Percentiles rank a stretch among this genome's conserved stretches.
phyloP scores from a whole-genome alignment of 2,888 invertebrate genomes.

The Lampropteryx suffumata region DNA sequence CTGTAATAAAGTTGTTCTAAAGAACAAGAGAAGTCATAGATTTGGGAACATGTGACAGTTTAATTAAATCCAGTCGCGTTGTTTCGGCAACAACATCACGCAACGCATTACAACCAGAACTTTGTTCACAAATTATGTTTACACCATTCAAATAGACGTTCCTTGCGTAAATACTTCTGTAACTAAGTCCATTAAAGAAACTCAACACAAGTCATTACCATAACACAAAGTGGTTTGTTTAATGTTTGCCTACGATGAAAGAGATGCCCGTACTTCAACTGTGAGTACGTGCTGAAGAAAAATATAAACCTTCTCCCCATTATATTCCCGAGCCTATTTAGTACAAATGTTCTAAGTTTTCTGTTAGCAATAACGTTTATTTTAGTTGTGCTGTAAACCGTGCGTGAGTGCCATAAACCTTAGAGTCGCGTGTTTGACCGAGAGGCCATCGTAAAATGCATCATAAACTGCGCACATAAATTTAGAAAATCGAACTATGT shows the following conservation, averaged over 20 bases:
- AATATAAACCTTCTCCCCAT: conserved; percentile 35
- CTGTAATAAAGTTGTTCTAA: conserved; percentile 17
- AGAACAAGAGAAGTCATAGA: conserved; percentile 28
- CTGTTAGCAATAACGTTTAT: conserved; percentile 48
- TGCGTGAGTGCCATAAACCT: conserved; percentile 67
- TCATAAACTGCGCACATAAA: conserved; percentile 71
- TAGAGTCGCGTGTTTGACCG: conserved; percentile 74
- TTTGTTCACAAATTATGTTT: conserved; percentile 77
- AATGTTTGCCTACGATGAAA: conserved; percentile 56
- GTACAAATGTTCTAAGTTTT: conserved; percentile 38
- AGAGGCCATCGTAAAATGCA: conserved; percentile 73
- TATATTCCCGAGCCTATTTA: conserved; percentile 38
- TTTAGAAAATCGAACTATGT: conserved; percentile 63
- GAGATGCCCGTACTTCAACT: conserved; percentile 42
- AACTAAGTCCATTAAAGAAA: conserved; percentile 75
- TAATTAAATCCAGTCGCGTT: conserved; percentile 65
- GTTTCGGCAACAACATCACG: conserved; percentile 61
- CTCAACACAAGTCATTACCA: conserved; percentile 70
- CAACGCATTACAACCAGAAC: conserved; percentile 69
- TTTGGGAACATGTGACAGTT: conserved; percentile 54
- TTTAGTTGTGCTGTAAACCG: conserved; percentile 63
- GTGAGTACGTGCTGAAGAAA: conserved; percentile 23
- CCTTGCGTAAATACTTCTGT: conserved; percentile 70
- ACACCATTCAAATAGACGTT: conserved; percentile 75
- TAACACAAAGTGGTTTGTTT: conserved; percentile 66